Conservation (phyloP, 2,113 vertebrate genomes). For the Coturnix japonica region DNA sequence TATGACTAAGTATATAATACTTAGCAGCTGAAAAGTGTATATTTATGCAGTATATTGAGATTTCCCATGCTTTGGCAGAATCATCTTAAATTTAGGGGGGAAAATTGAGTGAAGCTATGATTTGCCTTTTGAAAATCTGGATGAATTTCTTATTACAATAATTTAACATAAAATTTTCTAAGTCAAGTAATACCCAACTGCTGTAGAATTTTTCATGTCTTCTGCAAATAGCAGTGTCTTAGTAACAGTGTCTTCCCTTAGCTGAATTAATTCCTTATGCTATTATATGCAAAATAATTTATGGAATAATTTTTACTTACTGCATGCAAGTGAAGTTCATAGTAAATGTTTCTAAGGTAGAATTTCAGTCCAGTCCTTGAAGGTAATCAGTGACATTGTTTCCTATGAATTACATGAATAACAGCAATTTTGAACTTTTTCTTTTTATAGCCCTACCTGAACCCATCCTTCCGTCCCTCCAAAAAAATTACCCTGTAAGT, state of each 20-base stretch:
- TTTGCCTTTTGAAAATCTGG: background rate
- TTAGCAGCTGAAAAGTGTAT: background rate
- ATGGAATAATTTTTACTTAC: background rate
- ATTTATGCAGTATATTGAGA: background rate
- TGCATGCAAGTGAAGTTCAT: slow-evolving; percentile 41
- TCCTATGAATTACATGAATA: slow-evolving; percentile 71
- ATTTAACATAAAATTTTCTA: slow-evolving; percentile 30
- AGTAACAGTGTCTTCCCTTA: background rate
- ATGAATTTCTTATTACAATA: background rate
- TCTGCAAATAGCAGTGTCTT: background rate
- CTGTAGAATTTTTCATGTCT: background rate
- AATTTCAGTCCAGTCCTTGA: slow-evolving; percentile 7
- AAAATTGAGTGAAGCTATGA: background rate
- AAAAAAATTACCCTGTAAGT: slow-evolving; percentile 94
- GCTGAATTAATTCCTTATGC: background rate
- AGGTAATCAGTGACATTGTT: slow-evolving; percentile 49
- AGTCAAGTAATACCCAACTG: background rate
- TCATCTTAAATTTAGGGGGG: background rate
- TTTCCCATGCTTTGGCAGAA: background rate
- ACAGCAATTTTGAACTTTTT: slow-evolving; percentile 74
- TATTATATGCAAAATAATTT: background rate
- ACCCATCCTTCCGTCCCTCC: slow-evolving; percentile 93
- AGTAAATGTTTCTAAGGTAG: background rate
- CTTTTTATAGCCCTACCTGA: slow-evolving; percentile 86
- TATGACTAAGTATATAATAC: background rate